Conservation (phyloP, 2,888 invertebrate species). For the Bombylius discolor region DNA sequence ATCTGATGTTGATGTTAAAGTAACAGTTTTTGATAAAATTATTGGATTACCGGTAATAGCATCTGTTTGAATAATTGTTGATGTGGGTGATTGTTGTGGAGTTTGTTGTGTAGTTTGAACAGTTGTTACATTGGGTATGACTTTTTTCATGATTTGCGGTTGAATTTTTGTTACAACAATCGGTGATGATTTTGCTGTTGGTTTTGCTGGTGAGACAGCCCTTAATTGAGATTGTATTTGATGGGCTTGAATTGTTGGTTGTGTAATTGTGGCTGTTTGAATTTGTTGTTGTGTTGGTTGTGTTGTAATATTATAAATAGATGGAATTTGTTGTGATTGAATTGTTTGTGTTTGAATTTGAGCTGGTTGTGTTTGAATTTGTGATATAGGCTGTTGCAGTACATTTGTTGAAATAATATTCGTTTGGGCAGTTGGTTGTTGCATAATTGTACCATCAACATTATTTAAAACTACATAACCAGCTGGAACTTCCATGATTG, state of each 20-base stretch:
- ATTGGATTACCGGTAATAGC: background rate
- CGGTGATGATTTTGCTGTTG: slow-evolving; percentile 13
- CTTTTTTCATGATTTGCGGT: slow-evolving; percentile 28
- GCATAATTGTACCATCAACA: slow-evolving; percentile 30
- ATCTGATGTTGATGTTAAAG: background rate
- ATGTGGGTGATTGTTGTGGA: slow-evolving; percentile 1
- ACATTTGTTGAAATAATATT: slow-evolving; percentile 37
- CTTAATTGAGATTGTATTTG: slow-evolving; percentile 30
- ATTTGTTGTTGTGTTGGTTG: slow-evolving; percentile 10
- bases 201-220: slow-evolving; percentile 16
- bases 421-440: slow-evolving; percentile 18
- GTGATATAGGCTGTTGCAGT: slow-evolving; percentile 30
- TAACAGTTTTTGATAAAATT: slow-evolving; percentile 5
- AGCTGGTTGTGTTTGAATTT: slow-evolving; percentile 11
- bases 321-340: slow-evolving; percentile 11
- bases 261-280: background rate
- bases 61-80: slow-evolving; percentile 1
- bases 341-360: slow-evolving; percentile 12
- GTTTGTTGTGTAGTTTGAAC: background rate
- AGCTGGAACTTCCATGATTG: slow-evolving; percentile 60
- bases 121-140: slow-evolving; percentile 22
- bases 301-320: slow-evolving; percentile 4
- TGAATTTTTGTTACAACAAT: slow-evolving; percentile 18
- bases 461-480: slow-evolving; percentile 59
- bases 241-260: slow-evolving; percentile 5